Evolutionary conservation across 2,888 invertebrate species (phyloP), one percentile per base, ranked within the genome.

Genomic region (Athrips mouffetella): DNA sequence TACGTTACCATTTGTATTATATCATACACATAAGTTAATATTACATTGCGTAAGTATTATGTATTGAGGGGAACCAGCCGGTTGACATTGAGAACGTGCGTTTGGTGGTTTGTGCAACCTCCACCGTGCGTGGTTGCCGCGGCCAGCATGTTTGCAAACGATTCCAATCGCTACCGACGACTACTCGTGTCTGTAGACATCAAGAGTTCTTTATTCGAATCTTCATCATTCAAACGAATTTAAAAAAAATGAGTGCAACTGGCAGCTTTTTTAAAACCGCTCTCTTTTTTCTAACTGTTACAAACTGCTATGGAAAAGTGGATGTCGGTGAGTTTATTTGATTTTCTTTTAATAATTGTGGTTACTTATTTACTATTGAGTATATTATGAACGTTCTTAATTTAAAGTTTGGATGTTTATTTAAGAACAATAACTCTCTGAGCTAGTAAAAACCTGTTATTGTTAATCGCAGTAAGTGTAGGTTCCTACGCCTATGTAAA

Each of bases 31-130:
- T 30, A 30, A 33, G 15, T 20, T 31, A 20, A 31, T 11, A 31
- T 44, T 31, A 21, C 29, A 30, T 44, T 31, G n/a, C n/a, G n/a
- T n/a, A 44, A 31, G 16, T 20, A 65, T 44, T 64, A 65, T 63
- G 50, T 66, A 69, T 71, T 66, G 67, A 54, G 52, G 58, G 60
- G 49, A 72, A 72, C 67, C 60, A 65, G 71, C 67, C n/a, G 65
- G 56, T 49, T 76, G 76, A 65, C 76, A 79, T 80, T 81, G 77
- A 73, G 60, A 54, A 7, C 56, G 53, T 53, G 65, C 57, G 59
- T 74, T n/a, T n/a, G n/a, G n/a, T n/a, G n/a, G n/a, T n/a, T 78
- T 78, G 70, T 77, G 80, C 76, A 80, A 76, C 72, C 67, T 49
- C 53, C 11, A 33, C 13, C 11, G 44, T 20, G 20, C 44, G 21